Evolutionary conservation across 2,113 vertebrate genomes (phyloP), one percentile per base, ranked within the genome.

Genomic region (Hyperopisus bebe): DNA sequence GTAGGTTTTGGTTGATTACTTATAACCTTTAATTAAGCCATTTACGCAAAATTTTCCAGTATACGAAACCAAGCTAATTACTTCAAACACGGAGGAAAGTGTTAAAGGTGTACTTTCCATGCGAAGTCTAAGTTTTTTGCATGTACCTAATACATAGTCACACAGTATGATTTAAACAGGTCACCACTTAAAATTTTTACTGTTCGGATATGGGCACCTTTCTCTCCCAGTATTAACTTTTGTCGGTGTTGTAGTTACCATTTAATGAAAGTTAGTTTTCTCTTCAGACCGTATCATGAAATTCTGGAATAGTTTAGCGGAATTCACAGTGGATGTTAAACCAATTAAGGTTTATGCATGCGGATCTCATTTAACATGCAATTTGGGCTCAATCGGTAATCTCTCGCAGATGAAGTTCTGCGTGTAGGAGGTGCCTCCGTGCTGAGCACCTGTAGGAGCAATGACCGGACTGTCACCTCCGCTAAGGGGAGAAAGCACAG

Each of bases 61-160:
- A 85, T 48, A 50, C 82, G 42, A 85, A 82, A 10, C 15, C 15
- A 35, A 44, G 42, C 11, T 86, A 90, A 91, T 89, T 89, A 77
- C 77, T 91, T 90, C 88, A 66, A 66, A 84, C 66, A 77, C 50
- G 53, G 55, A 51, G 51, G 31, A 8, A 89, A 62, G 39, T 15
- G 2, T 39, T 83, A 50, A 46, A 46, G 5, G 77, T 48, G 48
- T 24, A 62, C 55, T 62, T 62, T n/a, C 55, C 55, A 62, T 24
- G 24, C 13, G 11, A 77, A 51, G 58, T 13, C 4, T 58, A 53
- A 19, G 21, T 24, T 62, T 62, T 58, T 62, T 62, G 9, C 2
- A 66, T 66, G 24, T 27, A 27, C 27, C 8, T 66, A 11, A 66
- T 66, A 27, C n/a, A 27, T 11, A 27, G 62, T 27, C 24, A 62